Conservation (phyloP, 2,888 invertebrate species). For the Hypselothyrea guttata region DNA sequence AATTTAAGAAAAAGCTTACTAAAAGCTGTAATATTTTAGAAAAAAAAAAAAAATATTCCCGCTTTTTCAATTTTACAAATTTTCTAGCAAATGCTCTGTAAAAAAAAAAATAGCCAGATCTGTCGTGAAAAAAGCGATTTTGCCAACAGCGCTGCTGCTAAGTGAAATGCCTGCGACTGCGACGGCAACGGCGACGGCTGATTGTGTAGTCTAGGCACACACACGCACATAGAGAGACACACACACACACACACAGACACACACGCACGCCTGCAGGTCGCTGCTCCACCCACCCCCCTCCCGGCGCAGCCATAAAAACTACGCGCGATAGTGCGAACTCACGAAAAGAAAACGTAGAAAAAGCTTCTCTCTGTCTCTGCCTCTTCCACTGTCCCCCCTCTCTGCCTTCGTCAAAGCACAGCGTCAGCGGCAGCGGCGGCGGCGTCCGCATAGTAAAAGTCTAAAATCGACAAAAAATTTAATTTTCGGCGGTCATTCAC, state of each 20-base stretch:
- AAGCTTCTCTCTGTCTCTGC: slow-evolving; percentile 7
- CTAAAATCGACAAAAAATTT: slow-evolving; percentile 80
- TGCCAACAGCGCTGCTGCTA: slow-evolving; percentile 49
- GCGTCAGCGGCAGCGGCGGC: slow-evolving; percentile 54
- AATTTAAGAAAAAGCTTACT: no score
- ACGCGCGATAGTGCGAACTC: slow-evolving; percentile 63
- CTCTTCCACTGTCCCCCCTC: slow-evolving; percentile 2
- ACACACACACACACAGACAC: slow-evolving; percentile 9
- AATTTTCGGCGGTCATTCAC: slow-evolving; percentile 82
- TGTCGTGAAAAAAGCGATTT: no score
- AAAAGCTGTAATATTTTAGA: no score
- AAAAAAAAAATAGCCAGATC: no score
- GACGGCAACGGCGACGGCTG: slow-evolving; percentile 44
- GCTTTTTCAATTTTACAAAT: no score
- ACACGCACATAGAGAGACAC: slow-evolving; percentile 22
- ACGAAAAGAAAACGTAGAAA: slow-evolving; percentile 40
- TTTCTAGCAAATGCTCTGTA: no score
- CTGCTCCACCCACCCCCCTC: slow-evolving; percentile 15
- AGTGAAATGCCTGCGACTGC: slow-evolving; percentile 62
- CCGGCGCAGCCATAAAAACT: slow-evolving; percentile 26
- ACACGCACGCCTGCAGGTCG: slow-evolving; percentile 55
- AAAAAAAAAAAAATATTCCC: no score
- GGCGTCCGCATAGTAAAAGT: slow-evolving; percentile 80
- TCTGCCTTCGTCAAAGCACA: slow-evolving; percentile 36
- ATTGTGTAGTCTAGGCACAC: slow-evolving; percentile 71